Conservation (phyloP, 1,140 invertebrate genomes). For the Hermetia illucens region DNA sequence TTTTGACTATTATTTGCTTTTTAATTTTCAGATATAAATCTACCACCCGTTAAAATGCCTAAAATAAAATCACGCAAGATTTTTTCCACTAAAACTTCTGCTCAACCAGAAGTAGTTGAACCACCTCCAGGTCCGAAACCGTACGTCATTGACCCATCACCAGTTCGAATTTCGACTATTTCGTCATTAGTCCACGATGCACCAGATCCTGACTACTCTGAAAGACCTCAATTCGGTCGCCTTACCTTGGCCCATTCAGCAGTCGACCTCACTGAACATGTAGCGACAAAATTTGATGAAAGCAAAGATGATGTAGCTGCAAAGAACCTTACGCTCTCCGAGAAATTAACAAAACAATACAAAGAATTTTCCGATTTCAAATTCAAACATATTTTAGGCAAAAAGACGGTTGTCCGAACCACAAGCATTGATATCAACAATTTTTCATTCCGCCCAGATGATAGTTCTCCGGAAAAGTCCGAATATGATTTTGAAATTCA, state of each 20-base stretch:
- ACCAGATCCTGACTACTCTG: slow-evolving; percentile 8
- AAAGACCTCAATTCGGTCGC: slow-evolving; percentile 12
- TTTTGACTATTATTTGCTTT: too few species aligned
- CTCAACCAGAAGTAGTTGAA: neutral
- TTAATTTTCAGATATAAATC: neutral
- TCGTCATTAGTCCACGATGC: slow-evolving; percentile 17
- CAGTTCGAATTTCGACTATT: slow-evolving; percentile 22
- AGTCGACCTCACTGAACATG: neutral
- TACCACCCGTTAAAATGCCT: slow-evolving; percentile 11
- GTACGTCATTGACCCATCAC: slow-evolving; percentile 22
- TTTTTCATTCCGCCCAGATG: slow-evolving; percentile 21
- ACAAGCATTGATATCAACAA: slow-evolving; percentile 20
- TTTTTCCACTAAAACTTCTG: slow-evolving; percentile 10
- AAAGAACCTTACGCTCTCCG: slow-evolving; percentile 6
- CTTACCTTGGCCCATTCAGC: slow-evolving; percentile 13
- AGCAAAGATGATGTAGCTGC: neutral
- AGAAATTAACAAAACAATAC: slow-evolving; percentile 20
- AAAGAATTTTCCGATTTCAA: slow-evolving; percentile 22
- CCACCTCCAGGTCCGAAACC: slow-evolving; percentile 9
- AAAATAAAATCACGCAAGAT: slow-evolving; percentile 20
- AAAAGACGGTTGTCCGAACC: slow-evolving; percentile 14
- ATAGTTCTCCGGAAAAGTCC: too few species aligned
- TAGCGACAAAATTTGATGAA: neutral
- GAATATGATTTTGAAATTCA: too few species aligned
- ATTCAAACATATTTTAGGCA: slow-evolving; percentile 23